phyloP scores from a whole-genome alignment of 2,888 invertebrate species.

The Trichopria drosophilae region DNA sequence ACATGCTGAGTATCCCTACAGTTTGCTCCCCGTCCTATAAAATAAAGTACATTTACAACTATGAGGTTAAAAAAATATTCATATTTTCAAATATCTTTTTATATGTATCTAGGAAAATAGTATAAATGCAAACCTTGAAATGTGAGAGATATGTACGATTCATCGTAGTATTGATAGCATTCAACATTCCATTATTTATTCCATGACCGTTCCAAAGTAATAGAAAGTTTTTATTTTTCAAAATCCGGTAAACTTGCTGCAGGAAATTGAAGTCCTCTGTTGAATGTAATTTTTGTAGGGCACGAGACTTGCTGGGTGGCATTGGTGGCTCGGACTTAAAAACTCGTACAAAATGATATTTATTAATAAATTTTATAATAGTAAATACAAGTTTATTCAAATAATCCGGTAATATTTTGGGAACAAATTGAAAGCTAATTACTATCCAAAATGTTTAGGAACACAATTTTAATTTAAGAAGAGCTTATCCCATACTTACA shows the following conservation, averaged over 20 bases:
- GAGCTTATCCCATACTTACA: no score
- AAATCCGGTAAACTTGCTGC: slow-evolving; percentile 51
- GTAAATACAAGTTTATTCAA: no score
- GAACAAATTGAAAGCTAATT: no score
- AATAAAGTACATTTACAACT: no score
- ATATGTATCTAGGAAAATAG: no score
- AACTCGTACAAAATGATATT: slow-evolving; percentile 22
- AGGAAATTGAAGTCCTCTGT: slow-evolving; percentile 24
- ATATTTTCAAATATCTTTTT: no score
- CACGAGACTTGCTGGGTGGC: slow-evolving; percentile 33
- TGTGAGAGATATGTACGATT: slow-evolving; percentile 54
- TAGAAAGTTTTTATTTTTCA: slow-evolving; percentile 61
- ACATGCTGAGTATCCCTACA: slow-evolving; percentile 65
- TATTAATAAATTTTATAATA: no score
- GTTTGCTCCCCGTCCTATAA: slow-evolving; percentile 58
- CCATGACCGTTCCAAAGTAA: slow-evolving; percentile 65
- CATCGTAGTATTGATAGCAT: slow-evolving; percentile 69
- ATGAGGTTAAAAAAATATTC: no score
- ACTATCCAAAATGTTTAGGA: no score
- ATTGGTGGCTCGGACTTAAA: slow-evolving; percentile 32
- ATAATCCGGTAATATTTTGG: no score
- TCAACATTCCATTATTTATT: slow-evolving; percentile 71
- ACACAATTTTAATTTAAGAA: no score
- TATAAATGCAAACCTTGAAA: slow-evolving; percentile 55
- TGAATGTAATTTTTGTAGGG: slow-evolving; percentile 25